These are phyloP conservation scores for Rotaria macrura DNA, from an alignment of 2,888 invertebrate species.

Conservation along the genomic window DNA sequence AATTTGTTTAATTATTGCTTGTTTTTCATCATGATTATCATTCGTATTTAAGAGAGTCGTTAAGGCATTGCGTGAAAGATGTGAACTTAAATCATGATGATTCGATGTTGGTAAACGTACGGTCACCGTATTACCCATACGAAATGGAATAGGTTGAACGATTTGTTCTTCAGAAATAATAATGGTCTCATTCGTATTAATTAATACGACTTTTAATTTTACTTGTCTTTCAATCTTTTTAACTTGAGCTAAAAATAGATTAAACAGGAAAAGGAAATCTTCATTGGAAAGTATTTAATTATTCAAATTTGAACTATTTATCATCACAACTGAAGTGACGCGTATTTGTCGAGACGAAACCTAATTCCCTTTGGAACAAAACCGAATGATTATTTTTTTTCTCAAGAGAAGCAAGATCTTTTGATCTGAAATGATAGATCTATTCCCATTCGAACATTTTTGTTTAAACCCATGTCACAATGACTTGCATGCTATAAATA, in stretches of 20 bases:
- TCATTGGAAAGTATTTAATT: too few relatives aligned
- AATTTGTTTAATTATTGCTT: conserved; percentile 74
- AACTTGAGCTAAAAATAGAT: conserved; percentile 71
- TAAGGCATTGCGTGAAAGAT: conserved; percentile 55
- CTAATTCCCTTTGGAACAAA: too few relatives aligned
- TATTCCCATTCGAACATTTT: too few relatives aligned
- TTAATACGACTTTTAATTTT: conserved; percentile 68
- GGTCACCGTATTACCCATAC: conserved; percentile 9
- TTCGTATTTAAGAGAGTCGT: background rate
- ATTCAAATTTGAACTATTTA: too few relatives aligned
- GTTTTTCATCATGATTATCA: background rate
- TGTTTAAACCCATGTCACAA: too few relatives aligned
- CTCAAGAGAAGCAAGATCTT: too few relatives aligned
- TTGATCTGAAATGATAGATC: too few relatives aligned
- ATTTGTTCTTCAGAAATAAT: conserved; percentile 18
- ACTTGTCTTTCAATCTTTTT: conserved; percentile 82
- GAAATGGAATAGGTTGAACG: background rate
- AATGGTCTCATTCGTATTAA: conserved; percentile 2
- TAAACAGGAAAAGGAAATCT: too few relatives aligned
- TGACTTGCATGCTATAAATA: too few relatives aligned
- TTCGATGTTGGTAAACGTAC: background rate
- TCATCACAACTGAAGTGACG: too few relatives aligned
- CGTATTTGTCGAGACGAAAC: too few relatives aligned
- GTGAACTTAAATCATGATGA: background rate
- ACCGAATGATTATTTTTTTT: too few relatives aligned